Evolutionary conservation across 1,140 invertebrate species (phyloP).

Genomic region (Hestina assimilis): DNA sequence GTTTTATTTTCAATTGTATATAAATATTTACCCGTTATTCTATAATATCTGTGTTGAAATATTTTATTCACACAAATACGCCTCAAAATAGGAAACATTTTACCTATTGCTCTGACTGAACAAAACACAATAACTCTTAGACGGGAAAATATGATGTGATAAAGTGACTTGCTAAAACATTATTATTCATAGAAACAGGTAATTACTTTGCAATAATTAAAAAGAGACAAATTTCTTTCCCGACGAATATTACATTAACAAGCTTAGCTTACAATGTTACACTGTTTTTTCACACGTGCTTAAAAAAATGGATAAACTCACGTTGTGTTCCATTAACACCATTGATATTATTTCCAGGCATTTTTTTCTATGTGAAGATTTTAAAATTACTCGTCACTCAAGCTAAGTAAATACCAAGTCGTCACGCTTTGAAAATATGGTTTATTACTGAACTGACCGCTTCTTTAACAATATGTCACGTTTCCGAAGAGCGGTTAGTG

Average conservation of each 20-base stretch:
- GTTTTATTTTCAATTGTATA: no score
- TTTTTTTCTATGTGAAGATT: neutral
- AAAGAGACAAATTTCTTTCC: no score
- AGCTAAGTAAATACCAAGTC: neutral
- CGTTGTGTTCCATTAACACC: neutral
- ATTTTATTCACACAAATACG: neutral
- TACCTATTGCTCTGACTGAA: neutral
- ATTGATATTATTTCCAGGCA: neutral
- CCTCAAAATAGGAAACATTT: neutral
- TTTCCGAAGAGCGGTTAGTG: no score
- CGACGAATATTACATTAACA: no score
- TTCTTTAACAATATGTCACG: no score
- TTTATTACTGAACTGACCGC: no score
- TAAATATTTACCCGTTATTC: constrained; percentile 2
- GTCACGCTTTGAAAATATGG: no score
- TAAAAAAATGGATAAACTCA: neutral
- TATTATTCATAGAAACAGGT: neutral
- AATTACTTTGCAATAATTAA: no score
- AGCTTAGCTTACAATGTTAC: no score
- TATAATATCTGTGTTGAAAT: neutral
- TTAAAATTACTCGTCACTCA: neutral
- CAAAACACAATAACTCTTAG: neutral
- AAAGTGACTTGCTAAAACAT: neutral
- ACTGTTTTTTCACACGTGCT: no score
- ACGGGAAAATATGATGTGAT: neutral